These are phyloP conservation scores for Baryphthengus martii DNA, from an alignment of 2,113 vertebrate species.

Conservation along the genomic window DNA sequence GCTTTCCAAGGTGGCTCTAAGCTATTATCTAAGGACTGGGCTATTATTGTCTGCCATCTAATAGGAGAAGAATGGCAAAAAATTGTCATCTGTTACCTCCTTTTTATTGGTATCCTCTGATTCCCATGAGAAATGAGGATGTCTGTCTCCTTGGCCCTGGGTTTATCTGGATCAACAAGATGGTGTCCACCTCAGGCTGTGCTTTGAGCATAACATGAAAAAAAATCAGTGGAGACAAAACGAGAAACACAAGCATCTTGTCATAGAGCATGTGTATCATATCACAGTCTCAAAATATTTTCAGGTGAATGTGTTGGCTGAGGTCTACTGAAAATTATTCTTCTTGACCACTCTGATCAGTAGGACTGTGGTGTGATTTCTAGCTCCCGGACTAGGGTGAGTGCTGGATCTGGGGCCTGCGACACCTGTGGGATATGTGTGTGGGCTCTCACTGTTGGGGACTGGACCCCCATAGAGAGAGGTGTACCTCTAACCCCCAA, in stretches of 20 bases:
- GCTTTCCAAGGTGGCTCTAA: not conserved
- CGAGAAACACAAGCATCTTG: not conserved
- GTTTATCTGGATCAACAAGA: not conserved
- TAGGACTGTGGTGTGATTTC: not conserved
- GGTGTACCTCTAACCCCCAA: not conserved
- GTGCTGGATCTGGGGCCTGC: not conserved
- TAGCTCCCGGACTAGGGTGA: not conserved
- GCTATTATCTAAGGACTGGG: not conserved
- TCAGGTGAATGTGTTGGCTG: not conserved
- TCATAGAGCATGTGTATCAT: not conserved
- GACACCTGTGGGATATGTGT: too few species aligned
- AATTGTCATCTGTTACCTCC: not conserved
- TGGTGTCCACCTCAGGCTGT: not conserved
- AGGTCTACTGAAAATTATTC: not conserved
- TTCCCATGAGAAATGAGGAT: accelerated
- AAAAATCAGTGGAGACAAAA: not conserved
- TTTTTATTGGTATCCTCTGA: not conserved
- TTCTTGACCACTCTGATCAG: not conserved
- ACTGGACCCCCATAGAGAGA: not conserved
- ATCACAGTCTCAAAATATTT: not conserved
- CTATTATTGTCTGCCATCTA: not conserved
- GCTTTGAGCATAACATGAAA: not conserved
- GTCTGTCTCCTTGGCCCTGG: not conserved
- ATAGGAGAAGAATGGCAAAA: not conserved
- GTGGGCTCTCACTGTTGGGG: not conserved